Conservation (phyloP, 1,140 invertebrate species). For the Metopolophium dirhodum region DNA sequence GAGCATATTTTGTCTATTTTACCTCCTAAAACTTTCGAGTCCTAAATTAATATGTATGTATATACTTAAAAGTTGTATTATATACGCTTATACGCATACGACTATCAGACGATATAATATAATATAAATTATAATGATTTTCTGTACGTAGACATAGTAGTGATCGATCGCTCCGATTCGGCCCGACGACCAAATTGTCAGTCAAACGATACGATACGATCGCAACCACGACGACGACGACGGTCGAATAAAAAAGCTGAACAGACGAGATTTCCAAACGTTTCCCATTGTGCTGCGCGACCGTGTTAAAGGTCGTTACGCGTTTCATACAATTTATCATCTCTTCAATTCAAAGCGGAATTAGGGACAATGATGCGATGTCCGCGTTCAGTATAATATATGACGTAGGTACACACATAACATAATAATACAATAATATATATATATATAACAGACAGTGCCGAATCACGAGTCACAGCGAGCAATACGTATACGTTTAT, state of each 20-base stretch:
- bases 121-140: not conserved
- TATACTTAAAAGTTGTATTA: no score
- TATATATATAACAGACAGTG: not conserved
- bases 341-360: not conserved
- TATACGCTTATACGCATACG: not conserved
- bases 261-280: not conserved
- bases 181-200: not conserved
- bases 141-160: not conserved
- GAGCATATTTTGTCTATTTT: not conserved
- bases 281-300: not conserved
- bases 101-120: not conserved
- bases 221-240: not conserved
- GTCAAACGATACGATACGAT: not conserved
- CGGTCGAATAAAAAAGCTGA: not conserved
- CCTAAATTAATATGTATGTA: not conserved
- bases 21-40: not conserved
- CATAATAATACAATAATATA: not conserved
- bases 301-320: not conserved
- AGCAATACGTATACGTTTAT: not conserved
- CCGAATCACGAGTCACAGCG: not conserved
- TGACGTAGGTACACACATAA: not conserved
- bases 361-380: not conserved
- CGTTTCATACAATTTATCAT: constrained; percentile 5
- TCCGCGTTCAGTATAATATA: not conserved
- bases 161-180: not conserved